Evolutionary conservation across 1,140 invertebrate genomes (phyloP), one percentile per base, ranked within the genome.

Genomic region (Apocrypta bakeri): DNA sequence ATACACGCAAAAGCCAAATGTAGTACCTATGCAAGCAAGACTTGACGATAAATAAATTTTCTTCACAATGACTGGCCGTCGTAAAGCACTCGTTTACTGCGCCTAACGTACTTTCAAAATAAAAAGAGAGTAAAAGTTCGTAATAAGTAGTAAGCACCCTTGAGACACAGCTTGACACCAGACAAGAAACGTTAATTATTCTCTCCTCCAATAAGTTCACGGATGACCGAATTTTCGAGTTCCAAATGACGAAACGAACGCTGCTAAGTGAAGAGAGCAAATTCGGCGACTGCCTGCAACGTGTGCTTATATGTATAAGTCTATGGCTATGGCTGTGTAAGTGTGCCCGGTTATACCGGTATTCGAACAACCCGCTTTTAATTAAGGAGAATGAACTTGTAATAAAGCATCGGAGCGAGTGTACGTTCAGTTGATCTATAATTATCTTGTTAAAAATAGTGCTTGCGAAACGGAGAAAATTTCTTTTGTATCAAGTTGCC

Each of bases 161-260:
- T 14, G 56, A 33, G 24, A 0, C 63, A 24, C 40, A 48, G 40
- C 81, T 75, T 42, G 72, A 69, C 61, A 68, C 37, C 56, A 17
- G 2, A 56, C 78, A 72, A 63, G 61, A 25, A 33, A 72, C 79
- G 61, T 66, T 82, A 77, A 77, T 82, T 76, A 82, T 71, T 82
- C 73, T 82, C 73, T 48, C 11, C 81, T 11, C 31, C 42, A 68
- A 82, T 82, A 48, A 64, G 63, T 82, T 82, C 75, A 82, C 81
- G 81, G 81, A 82, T 73, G 66, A 82, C 42, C 56, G 75, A n/a
- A 31, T 48, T 77, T 33, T 56, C 9, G 11, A 17, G 7, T 24
- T 77, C 29, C 14, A 33, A n/a, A 27, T 17, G 73, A 61, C 25
- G 25, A 21, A n/a, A 42, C 42, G 8, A 74, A 56, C n/a, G 8